These are phyloP conservation scores for Geodia barretti DNA, from an alignment of 37 sponge, comb jelly and placozoan genomes.

Conservation along the genomic window DNA sequence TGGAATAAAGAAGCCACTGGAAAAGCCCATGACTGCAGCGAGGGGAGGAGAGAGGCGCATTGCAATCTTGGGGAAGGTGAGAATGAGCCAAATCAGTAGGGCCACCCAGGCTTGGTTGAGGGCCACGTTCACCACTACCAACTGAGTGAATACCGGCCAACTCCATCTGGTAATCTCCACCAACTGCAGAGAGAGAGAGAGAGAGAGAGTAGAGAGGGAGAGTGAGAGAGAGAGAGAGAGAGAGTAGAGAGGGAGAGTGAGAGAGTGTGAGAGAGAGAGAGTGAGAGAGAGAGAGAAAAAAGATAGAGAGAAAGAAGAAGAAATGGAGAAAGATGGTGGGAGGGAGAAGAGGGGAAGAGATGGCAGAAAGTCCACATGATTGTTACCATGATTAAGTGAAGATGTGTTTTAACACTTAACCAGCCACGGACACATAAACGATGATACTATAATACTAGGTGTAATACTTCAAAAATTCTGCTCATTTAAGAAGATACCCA, in stretches of 20 bases:
- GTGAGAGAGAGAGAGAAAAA: too few species aligned
- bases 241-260: not conserved
- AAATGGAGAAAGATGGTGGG: too few species aligned
- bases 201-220: slow-evolving; percentile 1
- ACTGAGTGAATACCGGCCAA: slow-evolving; percentile 19
- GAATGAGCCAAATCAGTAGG: slow-evolving; percentile 53
- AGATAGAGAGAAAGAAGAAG: too few species aligned
- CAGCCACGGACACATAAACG: too few species aligned
- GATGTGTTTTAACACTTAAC: too few species aligned
- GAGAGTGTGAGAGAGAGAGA: not conserved
- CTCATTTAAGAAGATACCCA: too few species aligned
- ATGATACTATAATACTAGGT: too few species aligned
- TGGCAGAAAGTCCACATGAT: too few species aligned
- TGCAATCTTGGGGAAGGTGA: slow-evolving; percentile 34
- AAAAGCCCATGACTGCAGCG: slow-evolving; percentile 68
- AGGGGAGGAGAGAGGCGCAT: slow-evolving; percentile 63
- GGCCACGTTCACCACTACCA: slow-evolving; percentile 57
- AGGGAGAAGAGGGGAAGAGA: too few species aligned
- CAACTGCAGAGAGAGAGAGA: slow-evolving; percentile 15
- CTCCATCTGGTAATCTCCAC: slow-evolving; percentile 15
- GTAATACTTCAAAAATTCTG: too few species aligned
- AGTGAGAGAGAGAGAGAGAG: not conserved
- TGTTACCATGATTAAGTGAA: too few species aligned
- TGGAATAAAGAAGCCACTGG: slow-evolving; percentile 79
- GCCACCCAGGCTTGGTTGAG: slow-evolving; percentile 81